Conservation (phyloP, 2,113 vertebrate species). For the western clawed frog (Xenopus tropicalis) region DNA sequence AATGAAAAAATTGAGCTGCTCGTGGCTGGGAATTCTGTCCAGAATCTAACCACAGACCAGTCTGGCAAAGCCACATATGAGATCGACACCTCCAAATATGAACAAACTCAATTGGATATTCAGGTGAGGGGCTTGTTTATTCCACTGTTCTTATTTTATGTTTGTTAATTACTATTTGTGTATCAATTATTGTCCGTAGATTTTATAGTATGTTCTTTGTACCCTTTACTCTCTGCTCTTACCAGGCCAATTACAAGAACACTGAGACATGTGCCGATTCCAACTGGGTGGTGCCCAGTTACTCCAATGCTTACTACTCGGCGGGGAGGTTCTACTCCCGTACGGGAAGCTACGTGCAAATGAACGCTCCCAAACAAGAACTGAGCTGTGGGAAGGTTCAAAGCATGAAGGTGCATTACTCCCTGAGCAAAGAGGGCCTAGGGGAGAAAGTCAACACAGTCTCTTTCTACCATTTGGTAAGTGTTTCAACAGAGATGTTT, state of each 20-base stretch:
- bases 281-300: slow-evolving; percentile 40
- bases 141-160: no score
- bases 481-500: background rate
- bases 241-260: slow-evolving; percentile 54
- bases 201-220: background rate
- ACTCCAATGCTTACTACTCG: slow-evolving; percentile 39
- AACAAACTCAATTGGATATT: background rate
- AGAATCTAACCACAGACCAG: slow-evolving; percentile 58
- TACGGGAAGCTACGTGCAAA: slow-evolving; percentile 61
- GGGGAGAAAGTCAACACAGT: background rate
- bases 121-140: background rate
- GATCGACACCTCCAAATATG: slow-evolving; percentile 54
- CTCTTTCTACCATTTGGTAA: slow-evolving; percentile 62
- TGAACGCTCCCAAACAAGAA: slow-evolving; percentile 42
- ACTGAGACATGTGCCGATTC: slow-evolving; percentile 50
- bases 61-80: slow-evolving; percentile 55
- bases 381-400: slow-evolving; percentile 53
- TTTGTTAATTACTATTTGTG: no score
- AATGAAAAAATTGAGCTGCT: slow-evolving; percentile 51
- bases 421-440: slow-evolving; percentile 54
- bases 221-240: background rate
- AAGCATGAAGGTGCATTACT: slow-evolving; percentile 49
- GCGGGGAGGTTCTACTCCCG: slow-evolving; percentile 59
- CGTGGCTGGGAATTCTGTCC: slow-evolving; percentile 49
- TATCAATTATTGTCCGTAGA: no score